A percentile compares a stretch with the other conserved stretches of the same genome.
Evolutionary conservation across 2,888 invertebrate species (phyloP).

Genomic region (Nomada ruficornis): DNA sequence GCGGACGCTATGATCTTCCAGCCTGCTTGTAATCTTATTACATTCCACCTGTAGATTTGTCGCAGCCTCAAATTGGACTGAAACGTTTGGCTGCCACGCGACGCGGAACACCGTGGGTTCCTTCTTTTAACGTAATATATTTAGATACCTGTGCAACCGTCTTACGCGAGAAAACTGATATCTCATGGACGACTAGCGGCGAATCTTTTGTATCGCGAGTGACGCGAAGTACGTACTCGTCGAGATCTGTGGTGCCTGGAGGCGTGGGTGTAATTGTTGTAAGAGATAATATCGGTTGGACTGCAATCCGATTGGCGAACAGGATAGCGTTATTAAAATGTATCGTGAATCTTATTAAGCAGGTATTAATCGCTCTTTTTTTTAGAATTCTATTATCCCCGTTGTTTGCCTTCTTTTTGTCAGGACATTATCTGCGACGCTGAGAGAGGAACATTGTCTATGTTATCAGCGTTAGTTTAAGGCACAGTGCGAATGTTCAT

Average conservation of each 20-base stretch:
- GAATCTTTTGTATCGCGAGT: background rate
- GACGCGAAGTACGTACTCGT: background rate
- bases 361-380: background rate
- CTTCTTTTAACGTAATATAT: slow-evolving; percentile 8
- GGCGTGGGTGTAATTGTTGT: background rate
- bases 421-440: no score
- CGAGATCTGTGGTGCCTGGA: background rate
- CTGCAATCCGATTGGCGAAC: background rate
- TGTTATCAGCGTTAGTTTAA: background rate
- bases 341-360: background rate
- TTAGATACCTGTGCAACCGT: slow-evolving; percentile 13
- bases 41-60: background rate
- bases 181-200: background rate
- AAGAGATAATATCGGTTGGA: background rate
- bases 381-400: background rate
- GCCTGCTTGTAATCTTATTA: background rate
- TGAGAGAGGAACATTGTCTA: background rate
- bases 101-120: background rate
- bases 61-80: background rate
- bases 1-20: background rate
- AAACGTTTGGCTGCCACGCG: background rate
- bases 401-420: background rate
- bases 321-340: background rate
- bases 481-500: no score
- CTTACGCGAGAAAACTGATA: background rate